Evolutionary conservation across 2,113 vertebrate species (phyloP).

Genomic region (Chloropsis hardwickii): DNA sequence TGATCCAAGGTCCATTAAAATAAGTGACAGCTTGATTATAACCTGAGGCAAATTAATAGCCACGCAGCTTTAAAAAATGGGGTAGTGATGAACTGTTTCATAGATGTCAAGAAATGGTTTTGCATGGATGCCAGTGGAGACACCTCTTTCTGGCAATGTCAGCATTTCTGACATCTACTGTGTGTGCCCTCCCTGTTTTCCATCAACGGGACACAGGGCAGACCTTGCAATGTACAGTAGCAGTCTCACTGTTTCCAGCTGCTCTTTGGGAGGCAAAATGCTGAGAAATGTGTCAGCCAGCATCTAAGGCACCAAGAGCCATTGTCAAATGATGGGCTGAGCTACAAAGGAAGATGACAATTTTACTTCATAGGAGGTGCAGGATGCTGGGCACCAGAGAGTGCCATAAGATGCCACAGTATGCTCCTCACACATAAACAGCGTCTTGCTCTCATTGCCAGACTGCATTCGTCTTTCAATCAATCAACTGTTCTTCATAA

Average conservation of each 20-base stretch:
- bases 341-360: neutral
- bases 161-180: neutral
- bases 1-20: constrained; percentile 27
- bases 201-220: neutral
- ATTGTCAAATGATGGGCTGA: neutral
- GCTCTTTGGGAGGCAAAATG: neutral
- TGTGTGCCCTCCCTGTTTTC: neutral
- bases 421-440: neutral
- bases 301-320: neutral
- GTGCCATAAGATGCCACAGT: neutral
- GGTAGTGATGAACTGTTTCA: neutral
- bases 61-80: neutral
- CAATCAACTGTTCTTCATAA: neutral
- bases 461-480: neutral
- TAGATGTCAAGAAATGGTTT: neutral
- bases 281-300: neutral
- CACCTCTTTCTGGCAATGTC: neutral
- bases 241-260: neutral
- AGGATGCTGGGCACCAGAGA: neutral
- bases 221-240: neutral
- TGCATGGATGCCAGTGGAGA: neutral
- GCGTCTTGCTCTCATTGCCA: neutral
- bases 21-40: constrained; percentile 36
- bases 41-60: constrained; percentile 12
- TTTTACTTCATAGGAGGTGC: neutral